Conservation (phyloP, 2,888 invertebrate genomes). For the Flabesymbios commensalis region DNA sequence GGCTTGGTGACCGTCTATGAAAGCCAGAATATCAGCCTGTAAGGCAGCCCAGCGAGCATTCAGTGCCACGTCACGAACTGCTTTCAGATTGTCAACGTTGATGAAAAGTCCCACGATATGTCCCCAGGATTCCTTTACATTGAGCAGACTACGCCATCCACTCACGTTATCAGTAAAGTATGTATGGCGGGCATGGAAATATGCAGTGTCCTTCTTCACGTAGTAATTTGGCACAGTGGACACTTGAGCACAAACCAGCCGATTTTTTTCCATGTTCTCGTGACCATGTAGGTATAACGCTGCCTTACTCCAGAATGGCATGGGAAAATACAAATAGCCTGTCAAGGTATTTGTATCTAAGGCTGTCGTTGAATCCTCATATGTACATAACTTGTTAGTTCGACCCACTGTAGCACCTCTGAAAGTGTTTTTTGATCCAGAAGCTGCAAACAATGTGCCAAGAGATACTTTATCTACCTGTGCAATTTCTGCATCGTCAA, state of each 20-base stretch:
- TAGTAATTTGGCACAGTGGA: constrained; percentile 25
- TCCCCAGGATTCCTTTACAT: constrained; percentile 27
- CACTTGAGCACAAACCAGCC: constrained; percentile 28
- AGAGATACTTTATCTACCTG: constrained; percentile 32
- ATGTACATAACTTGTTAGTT: constrained; percentile 16
- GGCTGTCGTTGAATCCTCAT: background rate
- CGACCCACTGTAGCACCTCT: constrained; percentile 31
- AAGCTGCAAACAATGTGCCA: constrained; percentile 30
- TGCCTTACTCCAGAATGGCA: constrained; percentile 35
- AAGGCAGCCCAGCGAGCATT: constrained; percentile 32
- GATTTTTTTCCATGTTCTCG: background rate
- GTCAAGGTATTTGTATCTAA: constrained; percentile 16
- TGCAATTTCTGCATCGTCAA: constrained; percentile 21
- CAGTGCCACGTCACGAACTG: constrained; percentile 22
- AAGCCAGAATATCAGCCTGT: constrained; percentile 34
- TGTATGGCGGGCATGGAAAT: constrained; percentile 27
- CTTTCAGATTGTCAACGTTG: constrained; percentile 31
- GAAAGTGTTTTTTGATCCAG: constrained; percentile 29
- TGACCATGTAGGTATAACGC: constrained; percentile 22
- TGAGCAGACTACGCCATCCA: constrained; percentile 22
- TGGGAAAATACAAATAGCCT: constrained; percentile 35
- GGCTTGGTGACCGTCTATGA: constrained; percentile 19
- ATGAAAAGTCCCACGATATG: constrained; percentile 32
- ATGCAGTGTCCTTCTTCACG: constrained; percentile 19
- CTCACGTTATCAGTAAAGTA: constrained; percentile 25